These are phyloP conservation scores for Delphinapterus leucas DNA, from an alignment of 2,113 vertebrate genomes.

Conservation along the genomic window DNA sequence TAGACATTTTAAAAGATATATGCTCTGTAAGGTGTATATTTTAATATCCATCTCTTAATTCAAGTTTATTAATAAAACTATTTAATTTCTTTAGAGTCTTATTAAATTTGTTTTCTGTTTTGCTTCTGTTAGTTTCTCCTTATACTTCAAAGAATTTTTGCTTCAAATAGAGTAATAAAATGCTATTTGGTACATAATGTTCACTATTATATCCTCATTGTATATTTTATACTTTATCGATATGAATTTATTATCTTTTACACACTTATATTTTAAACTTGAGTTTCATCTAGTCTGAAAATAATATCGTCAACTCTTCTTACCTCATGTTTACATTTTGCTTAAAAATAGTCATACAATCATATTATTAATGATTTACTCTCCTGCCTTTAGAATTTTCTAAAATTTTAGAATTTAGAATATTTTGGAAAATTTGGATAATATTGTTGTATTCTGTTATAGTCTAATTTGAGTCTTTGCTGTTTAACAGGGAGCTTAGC, in stretches of 20 bases:
- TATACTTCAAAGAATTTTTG: background rate
- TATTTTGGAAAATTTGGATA: background rate
- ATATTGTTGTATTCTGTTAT: background rate
- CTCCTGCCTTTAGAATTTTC: background rate
- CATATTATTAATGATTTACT: background rate
- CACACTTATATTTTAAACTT: background rate
- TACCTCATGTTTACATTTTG: background rate
- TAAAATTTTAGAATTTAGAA: background rate
- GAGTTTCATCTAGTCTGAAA: background rate
- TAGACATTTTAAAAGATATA: background rate
- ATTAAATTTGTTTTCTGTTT: background rate
- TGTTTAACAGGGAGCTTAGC: background rate
- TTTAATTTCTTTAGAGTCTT: background rate
- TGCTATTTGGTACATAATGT: background rate
- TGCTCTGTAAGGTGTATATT: background rate
- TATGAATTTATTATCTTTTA: background rate
- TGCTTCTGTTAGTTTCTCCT: background rate
- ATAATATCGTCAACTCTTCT: background rate
- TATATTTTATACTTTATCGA: background rate
- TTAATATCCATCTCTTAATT: background rate
- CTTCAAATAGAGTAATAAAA: background rate
- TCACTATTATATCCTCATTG: background rate
- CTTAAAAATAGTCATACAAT: background rate
- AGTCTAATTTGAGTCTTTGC: background rate
- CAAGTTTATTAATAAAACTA: background rate